phyloP scores from a whole-genome alignment of 2,888 invertebrate species.

The Eupsilia transversa region DNA sequence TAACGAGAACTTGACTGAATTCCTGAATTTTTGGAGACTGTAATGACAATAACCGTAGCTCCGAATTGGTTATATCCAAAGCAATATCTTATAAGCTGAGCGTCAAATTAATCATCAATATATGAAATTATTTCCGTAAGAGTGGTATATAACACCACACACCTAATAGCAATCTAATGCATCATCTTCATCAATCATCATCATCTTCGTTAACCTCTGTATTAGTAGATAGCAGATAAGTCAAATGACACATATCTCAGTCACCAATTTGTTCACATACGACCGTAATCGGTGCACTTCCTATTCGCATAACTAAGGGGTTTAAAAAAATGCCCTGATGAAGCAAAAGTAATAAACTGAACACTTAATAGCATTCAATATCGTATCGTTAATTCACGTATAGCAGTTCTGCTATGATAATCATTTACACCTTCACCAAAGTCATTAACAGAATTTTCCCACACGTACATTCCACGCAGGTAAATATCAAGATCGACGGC shows the following conservation, averaged over 20 bases:
- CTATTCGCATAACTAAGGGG: not conserved
- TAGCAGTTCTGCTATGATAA: conserved; percentile 32
- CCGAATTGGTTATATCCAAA: not conserved
- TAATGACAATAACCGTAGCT: not conserved
- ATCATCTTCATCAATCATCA: not conserved
- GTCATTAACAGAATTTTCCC: conserved; percentile 54
- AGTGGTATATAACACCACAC: not conserved
- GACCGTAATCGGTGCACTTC: not conserved
- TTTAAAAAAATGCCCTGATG: not conserved
- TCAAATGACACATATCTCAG: not conserved
- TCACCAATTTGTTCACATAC: not conserved
- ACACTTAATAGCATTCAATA: conserved; percentile 17
- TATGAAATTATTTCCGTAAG: not conserved
- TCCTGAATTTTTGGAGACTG: not conserved
- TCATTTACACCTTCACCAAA: conserved; percentile 49
- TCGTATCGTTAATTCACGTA: conserved; percentile 21
- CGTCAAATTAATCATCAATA: not conserved
- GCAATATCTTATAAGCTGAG: not conserved
- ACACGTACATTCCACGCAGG: conserved; percentile 46
- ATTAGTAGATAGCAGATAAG: not conserved
- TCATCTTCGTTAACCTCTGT: not conserved
- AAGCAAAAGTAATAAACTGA: conserved; percentile 16
- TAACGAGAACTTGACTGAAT: conserved; percentile 18
- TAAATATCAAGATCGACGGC: conserved; percentile 62
- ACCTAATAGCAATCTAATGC: not conserved